These are phyloP conservation scores for Clivina fossor DNA, from an alignment of 2,888 invertebrate genomes.

Conservation along the genomic window DNA sequence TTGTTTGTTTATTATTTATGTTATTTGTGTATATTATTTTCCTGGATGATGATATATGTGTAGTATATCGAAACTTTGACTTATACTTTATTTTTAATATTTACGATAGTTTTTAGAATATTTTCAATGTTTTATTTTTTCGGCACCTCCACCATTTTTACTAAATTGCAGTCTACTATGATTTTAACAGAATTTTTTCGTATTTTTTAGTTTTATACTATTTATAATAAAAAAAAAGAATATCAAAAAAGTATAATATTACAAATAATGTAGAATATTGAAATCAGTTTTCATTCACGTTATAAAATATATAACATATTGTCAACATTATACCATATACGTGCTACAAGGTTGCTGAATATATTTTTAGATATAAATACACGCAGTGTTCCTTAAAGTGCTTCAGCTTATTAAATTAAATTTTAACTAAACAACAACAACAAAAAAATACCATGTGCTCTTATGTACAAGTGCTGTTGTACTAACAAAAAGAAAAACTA, in stretches of 20 bases:
- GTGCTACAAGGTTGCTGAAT: no score
- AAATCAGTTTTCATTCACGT: background rate
- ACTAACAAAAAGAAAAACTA: background rate
- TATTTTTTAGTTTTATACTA: no score
- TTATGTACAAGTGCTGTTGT: slow-evolving; percentile 23
- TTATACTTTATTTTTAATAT: no score
- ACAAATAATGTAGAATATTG: slow-evolving; percentile 1
- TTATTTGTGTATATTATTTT: no score
- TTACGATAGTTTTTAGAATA: no score
- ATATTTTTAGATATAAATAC: slow-evolving; percentile 1
- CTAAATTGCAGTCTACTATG: no score
- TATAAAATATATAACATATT: slow-evolving; percentile 1
- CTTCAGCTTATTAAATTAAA: slow-evolving; percentile 16
- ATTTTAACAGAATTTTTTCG: no score
- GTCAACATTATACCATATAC: background rate
- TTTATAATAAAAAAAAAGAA: background rate
- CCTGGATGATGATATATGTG: no score
- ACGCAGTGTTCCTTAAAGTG: slow-evolving; percentile 19
- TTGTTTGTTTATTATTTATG: no score
- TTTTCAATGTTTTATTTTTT: no score
- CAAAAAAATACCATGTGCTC: slow-evolving; percentile 5
- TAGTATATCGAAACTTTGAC: no score
- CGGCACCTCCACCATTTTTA: no score
- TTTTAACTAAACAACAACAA: background rate
- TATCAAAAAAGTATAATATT: background rate